Percentiles rank a stretch among this genome's conserved stretches.
These are phyloP conservation scores for Cetonia aurata DNA, from an alignment of 2,888 invertebrate genomes.

Conservation along the genomic window DNA sequence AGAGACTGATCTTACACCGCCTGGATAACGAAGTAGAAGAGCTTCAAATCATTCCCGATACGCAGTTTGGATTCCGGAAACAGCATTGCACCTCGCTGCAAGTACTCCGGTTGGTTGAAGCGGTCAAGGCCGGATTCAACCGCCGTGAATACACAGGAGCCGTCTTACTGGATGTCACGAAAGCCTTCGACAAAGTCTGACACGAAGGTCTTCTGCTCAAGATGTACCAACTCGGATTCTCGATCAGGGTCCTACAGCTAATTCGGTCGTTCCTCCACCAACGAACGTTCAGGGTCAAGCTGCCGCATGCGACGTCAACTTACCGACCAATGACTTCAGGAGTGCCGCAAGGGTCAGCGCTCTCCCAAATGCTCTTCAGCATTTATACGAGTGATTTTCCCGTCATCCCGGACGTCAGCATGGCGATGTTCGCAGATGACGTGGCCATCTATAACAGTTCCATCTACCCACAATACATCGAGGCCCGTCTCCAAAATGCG, in stretches of 20 bases:
- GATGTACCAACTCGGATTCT: background rate
- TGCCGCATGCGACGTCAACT: background rate
- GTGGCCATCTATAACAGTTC: background rate
- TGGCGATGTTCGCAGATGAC: background rate
- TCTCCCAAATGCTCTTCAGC: background rate
- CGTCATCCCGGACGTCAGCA: background rate
- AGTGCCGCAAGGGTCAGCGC: background rate
- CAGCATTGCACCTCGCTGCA: constrained; percentile 21
- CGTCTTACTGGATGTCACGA: background rate
- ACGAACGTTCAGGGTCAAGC: background rate
- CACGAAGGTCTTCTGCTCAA: background rate
- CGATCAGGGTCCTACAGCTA: background rate
- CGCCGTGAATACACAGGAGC: background rate
- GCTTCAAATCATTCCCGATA: background rate
- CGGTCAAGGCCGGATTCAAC: constrained; percentile 1
- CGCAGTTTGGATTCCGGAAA: constrained; percentile 20
- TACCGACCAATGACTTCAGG: background rate
- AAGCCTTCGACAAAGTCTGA: background rate
- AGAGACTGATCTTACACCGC: background rate
- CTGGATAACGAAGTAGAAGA: constrained; percentile 9
- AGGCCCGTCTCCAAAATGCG: background rate
- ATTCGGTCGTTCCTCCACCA: background rate
- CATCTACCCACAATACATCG: background rate
- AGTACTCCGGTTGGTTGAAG: background rate
- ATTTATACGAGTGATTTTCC: background rate